Evolutionary conservation across 2,888 invertebrate species (phyloP), one percentile per base, ranked within the genome.

Genomic region (Xanthia togata): DNA sequence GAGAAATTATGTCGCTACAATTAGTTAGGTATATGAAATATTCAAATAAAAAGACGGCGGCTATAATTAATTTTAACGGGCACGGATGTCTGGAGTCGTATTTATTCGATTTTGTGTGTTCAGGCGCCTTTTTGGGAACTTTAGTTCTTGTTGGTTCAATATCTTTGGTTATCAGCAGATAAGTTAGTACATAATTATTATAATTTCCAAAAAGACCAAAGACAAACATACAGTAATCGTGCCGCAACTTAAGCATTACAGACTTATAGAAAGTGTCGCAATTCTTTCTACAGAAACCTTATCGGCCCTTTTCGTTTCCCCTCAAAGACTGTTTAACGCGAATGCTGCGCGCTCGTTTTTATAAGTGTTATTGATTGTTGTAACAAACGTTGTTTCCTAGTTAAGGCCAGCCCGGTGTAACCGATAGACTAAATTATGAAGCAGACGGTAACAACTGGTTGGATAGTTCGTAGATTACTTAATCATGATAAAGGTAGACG

Each of bases 1-100:
- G 78, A 81, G 81, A 85, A 87, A 82, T 80, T 71, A 71, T 70
- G 72, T 70, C 71, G 73, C 53, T 82, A 57, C 63, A 59, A 76
- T 68, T 71, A 68, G n/a, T 17, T 68, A 68, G 26, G 59, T 59
- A n/a, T 44, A 31, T 53, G 35, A 59, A 62, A 26, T 68, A 35
- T 55, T 59, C 5, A 47, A 73, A 41, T 35, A 35, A 67, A 59
- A 53, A 83, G 0, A 65, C 12, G 41, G 6, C 11, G 35, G 9
- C 23, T 26, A 20, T 31, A 75, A 55, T 35, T 1, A 17, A 55
- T 70, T 53, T 31, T 11, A 47, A 64, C 41, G 11, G 55, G n/a
- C 35, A 35, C 47, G 23, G 31, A 53, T 41, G 17, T 50, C 41
- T 79, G 12, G n/a, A n/a, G 11, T 41, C 38, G n/a, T 73, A n/a